Evolutionary conservation across 2,888 invertebrate genomes (phyloP), one percentile per base, ranked within the genome.

Genomic region (Pollenia amentaria): DNA sequence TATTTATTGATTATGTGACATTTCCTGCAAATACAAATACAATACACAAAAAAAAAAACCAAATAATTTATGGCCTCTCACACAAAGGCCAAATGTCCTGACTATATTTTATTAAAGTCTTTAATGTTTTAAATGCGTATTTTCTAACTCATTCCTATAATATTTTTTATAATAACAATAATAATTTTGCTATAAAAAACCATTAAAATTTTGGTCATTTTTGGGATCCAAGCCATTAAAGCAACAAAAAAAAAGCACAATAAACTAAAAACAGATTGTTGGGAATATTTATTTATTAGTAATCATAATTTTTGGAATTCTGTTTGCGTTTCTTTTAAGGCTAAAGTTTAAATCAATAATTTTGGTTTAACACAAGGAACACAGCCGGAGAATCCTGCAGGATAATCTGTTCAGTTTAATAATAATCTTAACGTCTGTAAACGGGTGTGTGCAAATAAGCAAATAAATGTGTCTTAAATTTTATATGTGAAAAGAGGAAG

Each of bases 1-100:
- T 60, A 70, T 79, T 79, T 83, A 86, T 83, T 79, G 86, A 83
- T 80, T 86, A 65, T 70, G 64, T 82, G 82, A 79, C 82, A 83
- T 82, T 83, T 86, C 64, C 75, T 64, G 48, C 64, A 75, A 75
- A 75, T 57, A 75, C 55, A 64, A 65, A 21, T 1, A 73, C 48
- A n/a, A 51, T 48, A 46, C 4, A 29, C 29, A 60, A 55, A 42
- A 73, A 48, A 29, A 51, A 57, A 12, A 40, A 46, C 46, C 38
- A 57, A 70, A 53, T 80, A 76, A 83, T 86, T 83, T 86, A 86
- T 83, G 53, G 46, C 29, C 57, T 29, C 51, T 55, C 46, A 40
- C 51, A 69, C 42, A 62, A 75, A 75, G 40, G 53, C 40, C 64
- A 48, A 57, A 29, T 29, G 16, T 16, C 12, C 38, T 1, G 42